Evolutionary conservation across 2,888 invertebrate genomes (phyloP).

Genomic region (Drosophila fulvimacula): DNA sequence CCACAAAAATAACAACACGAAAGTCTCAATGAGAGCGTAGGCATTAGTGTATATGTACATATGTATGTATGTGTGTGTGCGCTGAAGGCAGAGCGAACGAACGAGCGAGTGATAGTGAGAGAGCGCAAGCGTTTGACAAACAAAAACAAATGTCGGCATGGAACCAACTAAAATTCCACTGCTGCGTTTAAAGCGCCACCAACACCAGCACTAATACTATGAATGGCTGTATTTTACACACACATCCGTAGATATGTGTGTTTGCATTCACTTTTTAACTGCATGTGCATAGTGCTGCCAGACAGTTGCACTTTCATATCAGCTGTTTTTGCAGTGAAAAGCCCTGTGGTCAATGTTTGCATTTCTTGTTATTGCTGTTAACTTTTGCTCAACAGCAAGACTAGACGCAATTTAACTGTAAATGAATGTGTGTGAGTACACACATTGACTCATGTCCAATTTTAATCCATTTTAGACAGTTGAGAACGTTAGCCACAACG

Average conservation of each 20-base stretch:
- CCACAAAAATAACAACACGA: conserved; percentile 60
- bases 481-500: conserved; percentile 23
- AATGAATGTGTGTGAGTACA: no score
- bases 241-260: not conserved
- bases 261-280: conserved; percentile 66
- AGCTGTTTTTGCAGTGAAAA: conserved; percentile 41
- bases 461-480: conserved; percentile 28
- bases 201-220: conserved; percentile 1
- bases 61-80: not conserved
- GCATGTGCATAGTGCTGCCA: conserved; percentile 62
- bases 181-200: conserved; percentile 21
- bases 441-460: not conserved
- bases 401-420: conserved; percentile 23
- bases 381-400: conserved; percentile 18
- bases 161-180: conserved; percentile 52
- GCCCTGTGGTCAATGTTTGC: conserved; percentile 23
- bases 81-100: conserved; percentile 14
- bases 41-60: conserved; percentile 7
- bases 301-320: conserved; percentile 52
- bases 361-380: conserved; percentile 31
- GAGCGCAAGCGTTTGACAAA: conserved; percentile 35
- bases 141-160: conserved; percentile 58
- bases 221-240: conserved; percentile 20
- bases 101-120: conserved; percentile 12
- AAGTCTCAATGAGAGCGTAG: conserved; percentile 62